Percentiles rank a stretch among this genome's conserved stretches.
phyloP scores from a whole-genome alignment of 2,797 vertebrate genomes.

The Mus caroli region DNA sequence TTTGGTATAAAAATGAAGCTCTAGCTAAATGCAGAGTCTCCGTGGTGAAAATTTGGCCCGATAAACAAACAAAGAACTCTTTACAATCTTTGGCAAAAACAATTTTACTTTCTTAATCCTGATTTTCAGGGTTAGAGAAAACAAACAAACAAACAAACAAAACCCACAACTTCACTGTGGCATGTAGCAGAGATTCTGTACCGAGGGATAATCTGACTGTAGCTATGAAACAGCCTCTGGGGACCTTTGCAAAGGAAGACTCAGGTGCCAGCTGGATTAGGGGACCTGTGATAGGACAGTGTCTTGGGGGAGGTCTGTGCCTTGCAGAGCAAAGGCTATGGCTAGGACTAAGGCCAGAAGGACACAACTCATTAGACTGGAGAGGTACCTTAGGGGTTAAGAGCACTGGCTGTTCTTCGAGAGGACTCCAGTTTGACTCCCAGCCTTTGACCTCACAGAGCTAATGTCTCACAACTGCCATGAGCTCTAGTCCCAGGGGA shows the following conservation, averaged over 20 bases:
- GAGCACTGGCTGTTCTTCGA: neutral
- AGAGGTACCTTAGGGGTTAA: neutral
- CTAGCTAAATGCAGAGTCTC: slow-evolving; percentile 88
- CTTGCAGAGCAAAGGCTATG: neutral
- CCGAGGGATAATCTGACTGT: neutral
- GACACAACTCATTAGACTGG: neutral
- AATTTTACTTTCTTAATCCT: slow-evolving; percentile 52
- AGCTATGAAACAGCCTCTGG: neutral
- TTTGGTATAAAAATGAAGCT: slow-evolving; percentile 88
- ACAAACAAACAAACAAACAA: neutral
- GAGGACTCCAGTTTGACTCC: neutral
- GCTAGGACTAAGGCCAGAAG: neutral
- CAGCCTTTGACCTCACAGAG: neutral
- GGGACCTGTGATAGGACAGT: neutral
- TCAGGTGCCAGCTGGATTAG: neutral
- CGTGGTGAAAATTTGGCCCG: slow-evolving; percentile 91
- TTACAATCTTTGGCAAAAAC: slow-evolving; percentile 95
- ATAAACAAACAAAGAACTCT: slow-evolving; percentile 99
- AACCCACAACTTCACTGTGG: neutral
- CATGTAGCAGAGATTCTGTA: neutral
- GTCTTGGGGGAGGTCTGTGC: neutral
- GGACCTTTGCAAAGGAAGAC: neutral
- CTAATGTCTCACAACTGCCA: neutral
- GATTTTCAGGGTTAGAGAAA: neutral
- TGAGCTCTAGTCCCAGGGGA: neutral